Percentiles rank a stretch among this genome's conserved stretches.
Evolutionary conservation across 1,140 invertebrate genomes (phyloP).

Genomic region (Drosophila bocki): DNA sequence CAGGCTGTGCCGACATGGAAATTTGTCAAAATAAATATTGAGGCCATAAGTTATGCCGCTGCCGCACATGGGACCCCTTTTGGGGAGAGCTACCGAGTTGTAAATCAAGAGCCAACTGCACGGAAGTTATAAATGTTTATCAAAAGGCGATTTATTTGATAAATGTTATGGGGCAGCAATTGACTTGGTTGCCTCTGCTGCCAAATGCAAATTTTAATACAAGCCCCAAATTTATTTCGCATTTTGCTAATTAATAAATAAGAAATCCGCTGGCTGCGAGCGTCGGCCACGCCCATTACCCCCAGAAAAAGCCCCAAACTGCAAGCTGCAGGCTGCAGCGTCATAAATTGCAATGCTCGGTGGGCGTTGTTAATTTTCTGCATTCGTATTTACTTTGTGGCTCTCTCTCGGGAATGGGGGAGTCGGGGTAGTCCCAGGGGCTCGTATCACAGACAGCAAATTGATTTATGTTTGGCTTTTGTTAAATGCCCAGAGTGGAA

Average conservation of each 20-base stretch:
- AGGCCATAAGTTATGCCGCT: conserved; percentile 50
- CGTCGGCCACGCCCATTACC: conserved; percentile 56
- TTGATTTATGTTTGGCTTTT: conserved; percentile 80
- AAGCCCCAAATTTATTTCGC: conserved; percentile 68
- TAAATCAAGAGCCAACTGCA: conserved; percentile 67
- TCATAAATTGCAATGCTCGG: conserved; percentile 74
- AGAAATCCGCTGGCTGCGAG: conserved; percentile 58
- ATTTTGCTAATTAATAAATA: conserved; percentile 79
- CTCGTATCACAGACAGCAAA: conserved; percentile 67
- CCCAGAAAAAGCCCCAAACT: conserved; percentile 43
- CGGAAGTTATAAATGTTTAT: conserved; percentile 80
- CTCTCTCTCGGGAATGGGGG: conserved; percentile 6
- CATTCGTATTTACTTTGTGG: conserved; percentile 78
- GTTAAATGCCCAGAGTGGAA: conserved; percentile 70
- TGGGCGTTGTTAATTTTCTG: conserved; percentile 80
- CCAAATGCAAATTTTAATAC: conserved; percentile 73
- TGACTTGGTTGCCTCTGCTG: conserved; percentile 20
- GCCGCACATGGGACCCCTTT: not conserved
- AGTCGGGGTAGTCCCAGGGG: not conserved
- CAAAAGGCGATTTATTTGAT: conserved; percentile 70
- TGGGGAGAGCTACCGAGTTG: conserved; percentile 37
- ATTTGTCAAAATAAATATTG: conserved; percentile 71
- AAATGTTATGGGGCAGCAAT: conserved; percentile 59
- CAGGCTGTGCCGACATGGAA: conserved; percentile 43
- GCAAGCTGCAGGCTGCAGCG: conserved; percentile 55